phyloP scores from a whole-genome alignment of 1,140 invertebrate genomes.

The Ips nitidus region DNA sequence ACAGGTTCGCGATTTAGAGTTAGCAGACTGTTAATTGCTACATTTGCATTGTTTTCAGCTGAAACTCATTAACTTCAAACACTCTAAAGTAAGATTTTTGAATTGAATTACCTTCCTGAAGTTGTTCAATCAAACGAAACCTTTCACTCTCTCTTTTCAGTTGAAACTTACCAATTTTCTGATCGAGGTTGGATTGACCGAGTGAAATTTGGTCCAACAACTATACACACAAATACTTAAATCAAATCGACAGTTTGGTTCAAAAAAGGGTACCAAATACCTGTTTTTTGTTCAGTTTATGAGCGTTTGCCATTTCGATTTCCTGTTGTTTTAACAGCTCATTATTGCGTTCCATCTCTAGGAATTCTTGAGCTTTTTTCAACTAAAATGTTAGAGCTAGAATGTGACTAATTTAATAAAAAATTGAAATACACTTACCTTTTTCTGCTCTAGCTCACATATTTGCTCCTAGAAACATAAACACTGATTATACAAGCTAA shows the following conservation, averaged over 20 bases:
- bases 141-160: conserved; percentile 64
- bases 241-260: not conserved
- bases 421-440: conserved; percentile 61
- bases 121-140: conserved; percentile 59
- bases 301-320: conserved; percentile 55
- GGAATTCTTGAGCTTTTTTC: conserved; percentile 55
- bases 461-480: conserved; percentile 62
- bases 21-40: conserved; percentile 66
- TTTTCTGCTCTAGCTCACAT: conserved; percentile 61
- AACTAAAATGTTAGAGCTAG: conserved; percentile 50
- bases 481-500: conserved; percentile 14
- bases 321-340: conserved; percentile 59
- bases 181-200: conserved; percentile 65
- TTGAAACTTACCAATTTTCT: conserved; percentile 67
- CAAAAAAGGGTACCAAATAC: conserved; percentile 46
- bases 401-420: conserved; percentile 16
- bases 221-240: conserved; percentile 48
- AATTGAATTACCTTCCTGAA: conserved; percentile 51
- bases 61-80: conserved; percentile 26
- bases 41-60: conserved; percentile 66
- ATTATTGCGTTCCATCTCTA: conserved; percentile 59
- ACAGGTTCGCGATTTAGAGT: conserved; percentile 60
- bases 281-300: conserved; percentile 58
- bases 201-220: conserved; percentile 62
- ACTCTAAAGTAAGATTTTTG: conserved; percentile 8